Evolutionary conservation across 64 coral and sea anemone species (phyloP), one percentile per base, ranked within the genome.

Genomic region (Actinia equina): DNA sequence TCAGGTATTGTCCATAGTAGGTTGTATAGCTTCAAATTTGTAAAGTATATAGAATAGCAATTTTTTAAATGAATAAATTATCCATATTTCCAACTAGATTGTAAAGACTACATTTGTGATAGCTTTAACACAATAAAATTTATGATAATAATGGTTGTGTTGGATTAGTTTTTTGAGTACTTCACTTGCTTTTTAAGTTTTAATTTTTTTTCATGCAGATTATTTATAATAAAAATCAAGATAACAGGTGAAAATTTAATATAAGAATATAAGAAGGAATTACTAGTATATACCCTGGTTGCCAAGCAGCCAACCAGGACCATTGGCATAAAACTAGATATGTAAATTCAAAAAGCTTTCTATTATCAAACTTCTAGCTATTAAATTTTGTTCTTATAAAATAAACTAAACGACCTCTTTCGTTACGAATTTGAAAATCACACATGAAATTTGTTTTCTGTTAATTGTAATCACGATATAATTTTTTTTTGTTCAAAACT

Each of bases 101-200:
- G 69, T 74, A 74, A 74, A 41, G 13, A 74, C 3, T 41, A 30
- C 7, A 74, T 74, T 74, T 74, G 69, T 30, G 7, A 74, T 11
- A 74, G 69, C 63, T 69, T 69, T 74, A 74, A 65, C 62, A 25
- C 62, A 65, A 74, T 74, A 74, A 74, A 74, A 30, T 74, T 74
- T 74, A 74, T 30, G 25, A 74, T 1, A 74, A 74, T 27, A 27
- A 74, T 65, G 60, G 60, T 71, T 74, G 55, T 57, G 55, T 57
- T 57, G 55, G 55, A 16, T 57, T 57, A 11, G 7, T 16, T 57
- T 57, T 57, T 12, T 14, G 55, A 16, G 55, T 49, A 8, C 46
- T 69, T 23, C 63, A 69, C 18, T 69, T 10, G 22, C 30, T n/a
- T n/a, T 9, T 22, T 67, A 9, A 22, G n/a, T 69, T 22, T 2